Percentiles rank a stretch among this genome's conserved stretches.
phyloP scores from a whole-genome alignment of 2,113 vertebrate genomes.

The Otis tarda region DNA sequence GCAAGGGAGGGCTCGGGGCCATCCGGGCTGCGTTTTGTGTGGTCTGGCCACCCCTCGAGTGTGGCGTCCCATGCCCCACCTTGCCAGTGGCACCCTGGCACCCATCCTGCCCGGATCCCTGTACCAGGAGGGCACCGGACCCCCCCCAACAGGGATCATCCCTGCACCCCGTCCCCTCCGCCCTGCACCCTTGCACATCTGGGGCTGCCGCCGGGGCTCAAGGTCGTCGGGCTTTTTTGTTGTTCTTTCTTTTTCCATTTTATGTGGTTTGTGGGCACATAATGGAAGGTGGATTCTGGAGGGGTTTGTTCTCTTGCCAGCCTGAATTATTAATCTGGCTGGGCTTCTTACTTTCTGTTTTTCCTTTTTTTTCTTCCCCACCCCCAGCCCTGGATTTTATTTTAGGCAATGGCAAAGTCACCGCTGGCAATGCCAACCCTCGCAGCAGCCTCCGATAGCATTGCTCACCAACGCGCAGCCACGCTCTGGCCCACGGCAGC shows the following conservation, averaged over 20 bases:
- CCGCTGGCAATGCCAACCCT: background rate
- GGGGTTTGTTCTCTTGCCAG: slow-evolving; percentile 46
- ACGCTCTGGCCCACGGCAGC: background rate
- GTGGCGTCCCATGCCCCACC: background rate
- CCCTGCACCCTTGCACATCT: background rate
- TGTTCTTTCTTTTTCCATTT: slow-evolving; percentile 33
- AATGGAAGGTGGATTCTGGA: slow-evolving; percentile 58
- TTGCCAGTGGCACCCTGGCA: background rate
- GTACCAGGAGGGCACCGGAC: background rate
- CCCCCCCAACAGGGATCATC: background rate
- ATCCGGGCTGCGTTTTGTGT: background rate
- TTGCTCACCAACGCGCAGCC: background rate
- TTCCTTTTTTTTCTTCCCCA: accelerated
- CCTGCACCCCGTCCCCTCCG: accelerated
- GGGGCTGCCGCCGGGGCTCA: background rate
- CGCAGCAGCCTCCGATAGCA: accelerated
- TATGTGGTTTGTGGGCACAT: slow-evolving; percentile 54
- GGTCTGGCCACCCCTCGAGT: slow-evolving; percentile 23
- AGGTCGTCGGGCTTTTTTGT: background rate
- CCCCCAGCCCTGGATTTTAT: background rate
- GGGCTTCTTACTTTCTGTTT: background rate
- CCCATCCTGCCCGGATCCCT: background rate
- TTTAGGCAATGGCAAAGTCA: background rate
- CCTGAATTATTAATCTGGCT: slow-evolving; percentile 45
- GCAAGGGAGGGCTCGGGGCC: background rate